Percentiles rank a stretch among this genome's conserved stretches.
Conservation (phyloP, 2,888 invertebrate genomes). For the Lissonota sp. region DNA sequence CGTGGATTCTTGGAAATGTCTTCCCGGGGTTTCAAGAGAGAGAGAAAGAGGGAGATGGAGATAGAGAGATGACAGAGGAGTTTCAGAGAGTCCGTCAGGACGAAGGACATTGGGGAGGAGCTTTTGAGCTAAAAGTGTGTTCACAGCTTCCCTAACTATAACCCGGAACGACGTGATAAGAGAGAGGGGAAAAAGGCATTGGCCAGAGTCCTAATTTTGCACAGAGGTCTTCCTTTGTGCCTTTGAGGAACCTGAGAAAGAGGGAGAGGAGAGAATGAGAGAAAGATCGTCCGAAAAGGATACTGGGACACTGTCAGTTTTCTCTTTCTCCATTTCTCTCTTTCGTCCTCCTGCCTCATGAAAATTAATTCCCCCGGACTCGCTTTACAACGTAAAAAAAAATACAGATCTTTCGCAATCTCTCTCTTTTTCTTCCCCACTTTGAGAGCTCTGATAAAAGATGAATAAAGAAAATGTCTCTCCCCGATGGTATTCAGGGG, state of each 20-base stretch:
- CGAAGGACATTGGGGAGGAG: conserved; percentile 26
- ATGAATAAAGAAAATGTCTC: conserved; percentile 24
- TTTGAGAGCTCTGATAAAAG: conserved; percentile 7
- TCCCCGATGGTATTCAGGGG: conserved; percentile 32
- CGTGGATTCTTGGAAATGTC: background rate
- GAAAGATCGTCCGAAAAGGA: conserved; percentile 33
- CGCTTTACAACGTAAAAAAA: conserved; percentile 42
- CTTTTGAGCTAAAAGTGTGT: conserved; percentile 40
- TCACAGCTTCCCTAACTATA: conserved; percentile 47
- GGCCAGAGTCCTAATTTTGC: conserved; percentile 55
- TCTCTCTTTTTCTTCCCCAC: conserved; percentile 14
- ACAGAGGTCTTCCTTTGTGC: conserved; percentile 51
- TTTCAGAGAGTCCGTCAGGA: conserved; percentile 31
- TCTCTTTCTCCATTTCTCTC: conserved; percentile 16
- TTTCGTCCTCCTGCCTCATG: conserved; percentile 34
- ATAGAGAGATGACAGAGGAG: conserved; percentile 2
- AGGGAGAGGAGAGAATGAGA: background rate
- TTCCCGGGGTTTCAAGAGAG: conserved; percentile 8
- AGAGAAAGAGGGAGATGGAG: conserved; percentile 45
- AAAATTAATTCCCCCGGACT: conserved; percentile 57
- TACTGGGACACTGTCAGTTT: conserved; percentile 25
- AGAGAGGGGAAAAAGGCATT: conserved; percentile 27
- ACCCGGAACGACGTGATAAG: conserved; percentile 22
- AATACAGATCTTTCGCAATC: conserved; percentile 28
- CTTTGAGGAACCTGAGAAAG: conserved; percentile 20